Evolutionary conservation across 2,797 vertebrate species (phyloP), one percentile per base, ranked within the genome.

Genomic region (Vespertilio murinus): DNA sequence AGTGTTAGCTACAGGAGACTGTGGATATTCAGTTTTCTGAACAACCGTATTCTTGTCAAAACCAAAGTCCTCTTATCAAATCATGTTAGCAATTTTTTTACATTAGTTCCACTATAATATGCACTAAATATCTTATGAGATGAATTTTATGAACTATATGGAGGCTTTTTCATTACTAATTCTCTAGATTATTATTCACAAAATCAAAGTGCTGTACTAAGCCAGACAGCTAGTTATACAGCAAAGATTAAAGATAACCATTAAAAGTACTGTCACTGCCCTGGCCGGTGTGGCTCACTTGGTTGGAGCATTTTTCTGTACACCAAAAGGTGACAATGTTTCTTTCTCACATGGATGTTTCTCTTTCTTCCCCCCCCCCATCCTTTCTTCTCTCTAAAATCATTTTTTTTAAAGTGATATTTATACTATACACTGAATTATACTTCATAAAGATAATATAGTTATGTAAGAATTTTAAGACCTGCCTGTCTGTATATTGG

Each of bases 231-330:
- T 28, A 93, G n/a, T n/a, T 84, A 81, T 86, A 71, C 23, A 74
- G 54, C 25, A 80, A 84, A 69, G 33, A 87, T 78, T 87, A 77
- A 95, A 91, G 54, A 93, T 80, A 77, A 79, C 28, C 17, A 83
- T 87, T 65, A 74, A 69, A 94, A 93, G 17, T 83, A 69, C 42
- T 67, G n/a, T 17, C 35, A 33, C 17, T 33, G n/a, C 64, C 64
- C 64, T 10, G 4, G 64, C 64, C 17, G 0, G 64, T 35, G 64
- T 67, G n/a, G 64, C 64, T 67, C 61, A 16, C 28, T 64, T 67
- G 61, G 64, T 35, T 67, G 64, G 64, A 67, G 64, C 64, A 67
- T 67, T 33, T n/a, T 67, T 10, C n/a, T 4, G 8, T 35, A 20
- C n/a, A 67, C 64, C 17, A 33, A 33, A 65, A 67, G 17, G 64